Base-by-base conservation (phyloP, 2,888 invertebrate genomes). In the Taphrorychus bicolor region DNA sequence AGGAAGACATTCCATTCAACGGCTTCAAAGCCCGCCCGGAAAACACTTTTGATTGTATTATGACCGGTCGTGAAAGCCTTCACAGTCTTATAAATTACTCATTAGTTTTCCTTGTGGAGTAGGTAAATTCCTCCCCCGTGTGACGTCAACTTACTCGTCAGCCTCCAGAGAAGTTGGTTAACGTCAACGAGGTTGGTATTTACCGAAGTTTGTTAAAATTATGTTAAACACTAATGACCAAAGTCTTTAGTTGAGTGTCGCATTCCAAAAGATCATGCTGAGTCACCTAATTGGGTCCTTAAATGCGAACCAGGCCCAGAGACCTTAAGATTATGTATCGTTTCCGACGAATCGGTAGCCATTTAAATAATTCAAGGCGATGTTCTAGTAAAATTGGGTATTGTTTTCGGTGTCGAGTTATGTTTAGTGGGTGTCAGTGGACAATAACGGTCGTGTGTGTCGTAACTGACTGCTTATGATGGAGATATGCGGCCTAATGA, bases 341-440 rank as follows among this genome's bases (percentile, higher is more conserved):
- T 51, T 64, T 64, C 58, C 58, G 18, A 58, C 24, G 64, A 64
- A 64, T 64, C 64, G 40, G 64, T 64, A 64, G 58, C 58, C 32
- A 49, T 64, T 64, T 58, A 42, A 58, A 64, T 59, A 58, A 58
- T 52, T 64, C 63, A 64, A 64, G 63, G 63, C 58, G 52, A 64
- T 21, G 53, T 53, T 48, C 56, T 51, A 57, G 52, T 58, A 32
- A 64, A 64, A 64, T 64, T 64, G 57, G 41, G 41, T 41, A 64
- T 64, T 64, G 63, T 62, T 56, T 62, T 62, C 54, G 56, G 24
- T 45, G 45, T 48, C 21, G 40, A 41, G 24, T n/a, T 24, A 48
- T 45, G 42, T 62, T 19, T 56, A 52, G 62, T 64, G 63, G 63
- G 63, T 51, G 63, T 45, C 14, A 53, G 19, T 56, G 22, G 11